Evolutionary conservation across 2,888 invertebrate genomes (phyloP).

Genomic region (Onthophagus sagittarius): DNA sequence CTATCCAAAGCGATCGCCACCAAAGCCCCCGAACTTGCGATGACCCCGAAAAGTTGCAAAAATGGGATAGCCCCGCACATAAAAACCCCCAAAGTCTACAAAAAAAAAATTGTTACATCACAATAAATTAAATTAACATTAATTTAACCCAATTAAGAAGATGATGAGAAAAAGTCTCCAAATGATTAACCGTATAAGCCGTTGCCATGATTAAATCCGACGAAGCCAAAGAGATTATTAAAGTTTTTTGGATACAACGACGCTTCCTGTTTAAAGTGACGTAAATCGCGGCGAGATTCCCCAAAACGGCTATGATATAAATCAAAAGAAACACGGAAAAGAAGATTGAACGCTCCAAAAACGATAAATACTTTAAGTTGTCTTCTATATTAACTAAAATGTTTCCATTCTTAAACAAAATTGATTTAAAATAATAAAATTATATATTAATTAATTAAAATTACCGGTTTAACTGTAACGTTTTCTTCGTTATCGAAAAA

Average conservation of each 20-base stretch:
- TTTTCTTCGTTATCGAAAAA: not conserved
- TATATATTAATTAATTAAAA: not conserved
- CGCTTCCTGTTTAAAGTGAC: constrained; percentile 40
- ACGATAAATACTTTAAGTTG: constrained; percentile 15
- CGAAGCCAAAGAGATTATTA: constrained; percentile 51
- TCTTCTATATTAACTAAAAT: not conserved
- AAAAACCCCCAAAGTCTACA: constrained; percentile 49
- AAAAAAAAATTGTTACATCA: not conserved
- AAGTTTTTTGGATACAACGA: constrained; percentile 52
- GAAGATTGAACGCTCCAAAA: constrained; percentile 28
- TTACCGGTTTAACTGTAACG: not conserved
- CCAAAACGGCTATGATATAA: constrained; percentile 28
- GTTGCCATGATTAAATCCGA: constrained; percentile 49
- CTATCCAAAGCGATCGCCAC: constrained; percentile 56
- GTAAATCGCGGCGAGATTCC: constrained; percentile 33
- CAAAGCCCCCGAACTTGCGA: constrained; percentile 53
- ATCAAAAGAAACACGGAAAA: constrained; percentile 30
- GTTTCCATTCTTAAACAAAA: not conserved
- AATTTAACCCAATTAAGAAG: constrained; percentile 42
- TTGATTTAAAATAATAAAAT: not conserved
- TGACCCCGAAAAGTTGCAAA: constrained; percentile 50
- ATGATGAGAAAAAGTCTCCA: constrained; percentile 41
- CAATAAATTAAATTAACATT: not conserved
- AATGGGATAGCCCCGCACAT: constrained; percentile 54
- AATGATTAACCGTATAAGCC: constrained; percentile 38